Evolutionary conservation across 2,113 vertebrate genomes (phyloP).

Genomic region (Callocephalon fimbriatum): DNA sequence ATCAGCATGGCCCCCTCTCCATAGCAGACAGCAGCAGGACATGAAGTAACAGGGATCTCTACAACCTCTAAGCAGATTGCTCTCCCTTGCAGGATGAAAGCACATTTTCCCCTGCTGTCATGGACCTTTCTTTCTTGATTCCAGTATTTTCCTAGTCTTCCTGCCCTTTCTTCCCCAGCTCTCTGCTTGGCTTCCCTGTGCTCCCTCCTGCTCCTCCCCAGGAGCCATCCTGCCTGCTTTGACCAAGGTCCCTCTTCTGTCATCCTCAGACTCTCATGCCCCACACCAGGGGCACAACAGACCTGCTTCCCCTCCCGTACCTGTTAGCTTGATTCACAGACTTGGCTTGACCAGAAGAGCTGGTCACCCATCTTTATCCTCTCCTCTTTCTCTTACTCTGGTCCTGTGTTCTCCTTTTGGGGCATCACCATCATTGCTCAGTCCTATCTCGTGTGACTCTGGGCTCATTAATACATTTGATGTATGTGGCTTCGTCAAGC

Average conservation of each 20-base stretch:
- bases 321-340: neutral
- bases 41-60: neutral
- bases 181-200: neutral
- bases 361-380: neutral
- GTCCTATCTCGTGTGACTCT: neutral
- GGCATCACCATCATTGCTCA: neutral
- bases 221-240: neutral
- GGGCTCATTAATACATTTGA: neutral
- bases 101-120: neutral
- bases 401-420: neutral
- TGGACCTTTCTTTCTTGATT: neutral
- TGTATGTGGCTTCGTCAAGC: neutral
- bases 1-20: accelerated
- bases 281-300: neutral
- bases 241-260: neutral
- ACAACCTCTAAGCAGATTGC: neutral
- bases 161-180: neutral
- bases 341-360: neutral
- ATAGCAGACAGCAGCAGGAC: neutral
- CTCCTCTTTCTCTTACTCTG: neutral
- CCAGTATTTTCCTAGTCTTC: neutral
- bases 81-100: neutral
- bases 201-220: neutral
- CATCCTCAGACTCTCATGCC: neutral
- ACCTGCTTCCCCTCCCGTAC: neutral